Base-by-base conservation (phyloP, 2,888 invertebrate species). In the Cistogaster globosa region DNA sequence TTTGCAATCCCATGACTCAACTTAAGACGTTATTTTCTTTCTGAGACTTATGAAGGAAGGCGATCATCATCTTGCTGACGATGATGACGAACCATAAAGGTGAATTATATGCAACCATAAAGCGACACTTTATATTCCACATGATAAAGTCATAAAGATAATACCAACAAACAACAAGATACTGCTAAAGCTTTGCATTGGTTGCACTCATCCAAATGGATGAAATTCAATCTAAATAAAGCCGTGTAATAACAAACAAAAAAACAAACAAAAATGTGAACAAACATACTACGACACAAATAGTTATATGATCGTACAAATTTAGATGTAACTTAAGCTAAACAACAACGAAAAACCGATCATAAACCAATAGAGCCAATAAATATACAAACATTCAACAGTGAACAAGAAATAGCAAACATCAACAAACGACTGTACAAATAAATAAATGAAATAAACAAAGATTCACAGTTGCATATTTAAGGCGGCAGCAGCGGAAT, bases 251-350 rank as follows among this genome's bases (percentile, higher is more conserved):
- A 72, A 65, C 58, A 72, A 26, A n/a, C n/a, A n/a, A n/a, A n/a
- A n/a, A n/a, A n/a, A n/a, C n/a, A n/a, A n/a, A 69, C 58, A 76
- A 9, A 60, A 36, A 62, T 48, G 36, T 20, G 36, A 18, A 51
- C 26, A 36, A 63, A 69, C 32, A 45, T 18, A 45, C 20, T 48
- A 22, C 60, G 11, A 77, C 57, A 51, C 42, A 67, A 80, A 74
- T 67, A 74, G 60, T 53, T 63, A 42, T 20, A 74, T 57, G 85
- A 85, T 82, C 80, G 74, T 78, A 74, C 86, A 87, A 87, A 87
- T 87, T 86, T 87, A 87, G 87, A 87, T 86, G 86, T 87, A 83
- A 86, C 86, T 83, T 79, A 75, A 82, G 85, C 82, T 75, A 68
- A 68, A 80, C 80, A 51, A 63, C 69, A 82, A 75, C 74, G 57